These are phyloP conservation scores for Aphis gossypii DNA, from an alignment of 1,140 invertebrate genomes.

Conservation along the genomic window DNA sequence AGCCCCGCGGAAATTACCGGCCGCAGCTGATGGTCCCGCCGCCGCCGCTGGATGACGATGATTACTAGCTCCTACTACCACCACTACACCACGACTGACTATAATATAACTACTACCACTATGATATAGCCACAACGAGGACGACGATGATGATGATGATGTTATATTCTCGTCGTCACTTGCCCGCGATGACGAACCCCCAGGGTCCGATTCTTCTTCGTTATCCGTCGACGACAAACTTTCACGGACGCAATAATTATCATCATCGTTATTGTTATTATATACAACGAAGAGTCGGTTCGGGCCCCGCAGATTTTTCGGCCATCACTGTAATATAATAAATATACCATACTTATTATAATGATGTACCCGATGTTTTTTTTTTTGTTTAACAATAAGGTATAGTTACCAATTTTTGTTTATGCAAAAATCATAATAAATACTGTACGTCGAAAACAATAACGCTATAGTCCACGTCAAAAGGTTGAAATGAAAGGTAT, in stretches of 20 bases:
- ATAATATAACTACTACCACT: background rate
- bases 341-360: background rate
- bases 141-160: background rate
- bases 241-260: conserved; percentile 40
- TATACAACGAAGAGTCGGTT: background rate
- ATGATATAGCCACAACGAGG: too few relatives aligned
- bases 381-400: background rate
- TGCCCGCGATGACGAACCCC: conserved; percentile 26
- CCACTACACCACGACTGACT: background rate
- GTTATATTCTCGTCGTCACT: conserved; percentile 38
- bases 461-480: background rate
- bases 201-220: conserved; percentile 56
- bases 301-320: background rate
- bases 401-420: background rate
- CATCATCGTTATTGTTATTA: background rate
- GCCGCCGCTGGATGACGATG: background rate
- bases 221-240: conserved; percentile 46
- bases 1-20: conserved; percentile 47
- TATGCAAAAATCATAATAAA: background rate
- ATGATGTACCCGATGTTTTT: background rate
- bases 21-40: conserved; percentile 46
- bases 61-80: background rate
- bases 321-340: background rate
- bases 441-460: background rate
- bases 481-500: background rate